Evolutionary conservation across 2,113 vertebrate genomes (phyloP), one percentile per base, ranked within the genome.

Genomic region (Callocephalon fimbriatum): DNA sequence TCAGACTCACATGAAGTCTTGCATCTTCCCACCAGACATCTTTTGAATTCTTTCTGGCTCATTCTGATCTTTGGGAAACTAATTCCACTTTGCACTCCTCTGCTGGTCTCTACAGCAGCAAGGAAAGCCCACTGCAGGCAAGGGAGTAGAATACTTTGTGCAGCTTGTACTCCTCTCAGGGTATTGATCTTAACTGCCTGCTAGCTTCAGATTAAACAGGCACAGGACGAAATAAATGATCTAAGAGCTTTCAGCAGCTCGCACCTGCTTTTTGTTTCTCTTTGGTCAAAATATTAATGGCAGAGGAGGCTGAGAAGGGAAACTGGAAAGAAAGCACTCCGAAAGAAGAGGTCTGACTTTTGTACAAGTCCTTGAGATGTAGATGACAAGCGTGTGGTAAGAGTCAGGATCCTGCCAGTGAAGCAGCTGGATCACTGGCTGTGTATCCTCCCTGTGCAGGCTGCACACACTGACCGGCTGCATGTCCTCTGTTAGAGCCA

Each of bases 201-300:
- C 76, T 68, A 68, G 44, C 63, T 90, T 90, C 61, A 56, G 56
- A 74, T 31, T 81, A 74, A 91, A 81, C 44, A 62, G 44, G 62
- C 29, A 0, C 61, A 31, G 38, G 44, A 77, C 71, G 61, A 91
- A 89, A 29, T 72, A 80, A 66, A 35, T 80, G 75, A 80, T 92
- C 44, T 79, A 38, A 94, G 67, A 90, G 48, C 10, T 84, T 84
- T 86, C 51, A 80, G 51, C 56, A 86, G 51, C 44, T 94, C 59
- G 75, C 56, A 78, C 68, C 72, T 89, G 44, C 51, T 78, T 95
- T 71, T 77, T 89, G 45, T 87, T 78, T 92, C 71, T 54, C 70
- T 88, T 84, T 95, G 92, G 87, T 89, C 66, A 81, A 89, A 92
- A 61, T 67, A 71, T 25, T 93, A 51, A 65, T 54, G 53, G 59